phyloP scores from a whole-genome alignment of 2,888 invertebrate species.

The Coenonympha arcania region DNA sequence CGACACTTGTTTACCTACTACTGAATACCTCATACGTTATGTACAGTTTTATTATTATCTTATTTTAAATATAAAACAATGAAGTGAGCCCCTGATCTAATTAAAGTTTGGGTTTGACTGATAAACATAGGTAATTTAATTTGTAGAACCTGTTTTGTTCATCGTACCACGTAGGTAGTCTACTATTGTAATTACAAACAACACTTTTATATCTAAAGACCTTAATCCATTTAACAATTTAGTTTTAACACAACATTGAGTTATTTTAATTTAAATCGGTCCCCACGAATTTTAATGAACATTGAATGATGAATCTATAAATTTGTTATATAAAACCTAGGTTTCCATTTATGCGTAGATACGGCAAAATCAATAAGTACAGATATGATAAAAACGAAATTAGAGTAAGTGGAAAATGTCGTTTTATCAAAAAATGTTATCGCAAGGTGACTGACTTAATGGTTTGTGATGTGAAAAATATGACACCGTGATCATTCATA shows the following conservation, averaged over 20 bases:
- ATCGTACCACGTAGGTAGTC: no score
- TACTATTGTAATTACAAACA: no score
- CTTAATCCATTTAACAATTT: no score
- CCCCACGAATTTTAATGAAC: no score
- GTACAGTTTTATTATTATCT: background rate
- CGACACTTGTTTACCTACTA: background rate
- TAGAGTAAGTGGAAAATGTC: background rate
- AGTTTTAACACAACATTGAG: no score
- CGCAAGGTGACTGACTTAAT: background rate
- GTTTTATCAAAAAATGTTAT: background rate
- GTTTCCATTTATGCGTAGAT: background rate
- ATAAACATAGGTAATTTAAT: no score
- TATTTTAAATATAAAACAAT: background rate
- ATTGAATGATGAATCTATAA: no score
- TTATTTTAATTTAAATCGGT: no score
- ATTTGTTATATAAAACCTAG: no score
- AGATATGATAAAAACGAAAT: no score
- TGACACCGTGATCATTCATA: background rate
- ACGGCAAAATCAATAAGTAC: background rate
- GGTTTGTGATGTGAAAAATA: background rate
- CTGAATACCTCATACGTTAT: background rate
- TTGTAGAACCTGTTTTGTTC: no score
- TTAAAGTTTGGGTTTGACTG: background rate
- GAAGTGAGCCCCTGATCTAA: background rate
- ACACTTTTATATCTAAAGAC: no score